Evolutionary conservation across 2,113 vertebrate species (phyloP), one percentile per base, ranked within the genome.

Genomic region (Rallus limicola): DNA sequence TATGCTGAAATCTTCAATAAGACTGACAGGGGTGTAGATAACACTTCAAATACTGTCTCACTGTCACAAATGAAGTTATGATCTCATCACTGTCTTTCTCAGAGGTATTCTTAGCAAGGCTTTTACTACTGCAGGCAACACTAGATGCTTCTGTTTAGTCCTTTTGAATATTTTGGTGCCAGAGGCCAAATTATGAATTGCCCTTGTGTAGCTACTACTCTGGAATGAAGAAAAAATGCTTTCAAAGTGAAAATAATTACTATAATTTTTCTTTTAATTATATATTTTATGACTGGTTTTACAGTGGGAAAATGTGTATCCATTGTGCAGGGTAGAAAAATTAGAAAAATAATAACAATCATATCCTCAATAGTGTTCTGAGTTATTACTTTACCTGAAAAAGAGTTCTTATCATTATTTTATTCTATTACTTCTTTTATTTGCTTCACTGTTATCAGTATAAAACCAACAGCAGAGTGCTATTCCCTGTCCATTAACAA

Each of bases 231-330:
- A 40, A 71, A 70, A 86, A 83, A 68, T 6, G 0, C 28, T 82
- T 91, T 70, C 31, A 79, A 90, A 87, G 28, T 58, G 13, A 95
- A 95, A 91, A 85, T 58, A 95, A 82, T 89, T 26, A 33, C n/a
- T 5, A 25, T 72, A 72, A 46, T 90, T 88, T 76, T 81, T 76
- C 19, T 88, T 86, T 88, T 86, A 2, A 60, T 84, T 42, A 7
- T 60, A 63, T 71, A 12, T 78, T 77, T 93, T 84, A 68, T 58
- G 50, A 46, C 23, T 91, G 5, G 5, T 90, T 95, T 82, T 62
- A 34, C 2, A 87, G 31, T 36, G 13, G 10, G 13, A 76, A 31
- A 92, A 64, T 16, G 58, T 11, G 16, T 52, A 76, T 48, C 7
- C 5, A 52, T 48, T 68, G 26, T 63, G 24, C 24, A 72, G 52